Percentiles rank a stretch among this genome's conserved stretches.
Conservation (phyloP, 1,140 invertebrate species). For the Teleopsis dalmanni region DNA sequence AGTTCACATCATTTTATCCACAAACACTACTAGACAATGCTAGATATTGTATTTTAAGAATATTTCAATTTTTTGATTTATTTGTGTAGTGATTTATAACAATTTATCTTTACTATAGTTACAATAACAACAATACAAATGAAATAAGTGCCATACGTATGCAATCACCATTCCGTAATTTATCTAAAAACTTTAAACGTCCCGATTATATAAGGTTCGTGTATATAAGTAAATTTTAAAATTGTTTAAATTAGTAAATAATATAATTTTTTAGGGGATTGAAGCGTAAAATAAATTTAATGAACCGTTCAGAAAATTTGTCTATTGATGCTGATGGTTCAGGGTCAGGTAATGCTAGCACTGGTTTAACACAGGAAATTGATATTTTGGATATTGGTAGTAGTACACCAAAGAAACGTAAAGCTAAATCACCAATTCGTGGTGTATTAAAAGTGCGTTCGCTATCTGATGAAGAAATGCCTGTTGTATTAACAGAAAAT, state of each 20-base stretch:
- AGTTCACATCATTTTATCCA: too few species aligned
- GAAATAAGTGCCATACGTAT: conserved; percentile 38
- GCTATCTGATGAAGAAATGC: conserved; percentile 39
- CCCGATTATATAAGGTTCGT: conserved; percentile 29
- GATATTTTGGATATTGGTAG: conserved; percentile 51
- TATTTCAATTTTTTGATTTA: too few species aligned
- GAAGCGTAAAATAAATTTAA: conserved; percentile 52
- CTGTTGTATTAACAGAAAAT: conserved; percentile 23
- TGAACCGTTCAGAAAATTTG: conserved; percentile 35
- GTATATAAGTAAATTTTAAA: neutral
- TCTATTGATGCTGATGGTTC: conserved; percentile 23
- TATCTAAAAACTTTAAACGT: conserved; percentile 38
- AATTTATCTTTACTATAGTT: conserved; percentile 16
- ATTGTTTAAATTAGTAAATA: conserved; percentile 2
- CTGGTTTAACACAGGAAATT: conserved; percentile 62
- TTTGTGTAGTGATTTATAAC: too few species aligned
- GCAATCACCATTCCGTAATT: conserved; percentile 38
- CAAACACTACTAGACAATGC: too few species aligned
- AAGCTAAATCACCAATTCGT: conserved; percentile 49
- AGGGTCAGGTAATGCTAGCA: conserved; percentile 40
- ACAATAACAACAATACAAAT: conserved; percentile 33
- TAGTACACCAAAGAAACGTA: conserved; percentile 43
- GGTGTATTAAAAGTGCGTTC: conserved; percentile 50
- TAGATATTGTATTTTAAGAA: too few species aligned
- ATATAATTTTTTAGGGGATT: conserved; percentile 41